Percentiles rank a stretch among this genome's conserved stretches.
These are phyloP conservation scores for Paguma larvata DNA, from an alignment of 2,797 vertebrate genomes.

Conservation along the genomic window DNA sequence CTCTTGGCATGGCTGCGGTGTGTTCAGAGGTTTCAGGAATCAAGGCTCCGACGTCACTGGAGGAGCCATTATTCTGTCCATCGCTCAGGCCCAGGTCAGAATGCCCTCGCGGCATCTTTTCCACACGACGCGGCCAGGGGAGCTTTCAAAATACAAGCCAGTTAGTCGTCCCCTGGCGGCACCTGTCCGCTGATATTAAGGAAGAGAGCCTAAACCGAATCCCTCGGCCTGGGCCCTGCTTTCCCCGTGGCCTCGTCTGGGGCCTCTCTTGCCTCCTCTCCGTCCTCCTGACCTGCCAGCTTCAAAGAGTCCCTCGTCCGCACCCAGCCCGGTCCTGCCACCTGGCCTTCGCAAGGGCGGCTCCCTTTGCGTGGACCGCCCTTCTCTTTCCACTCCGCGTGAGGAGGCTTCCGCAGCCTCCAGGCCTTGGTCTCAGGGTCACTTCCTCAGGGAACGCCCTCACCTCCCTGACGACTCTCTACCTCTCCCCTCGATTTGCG, in stretches of 20 bases:
- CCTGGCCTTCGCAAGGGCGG: not conserved
- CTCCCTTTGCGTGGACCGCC: not conserved
- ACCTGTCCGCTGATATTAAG: not conserved
- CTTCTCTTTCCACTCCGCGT: not conserved
- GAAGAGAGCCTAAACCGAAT: not conserved
- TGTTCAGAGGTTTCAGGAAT: not conserved
- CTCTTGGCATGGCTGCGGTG: too few species aligned
- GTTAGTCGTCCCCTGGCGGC: too few species aligned
- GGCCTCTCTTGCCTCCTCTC: not conserved
- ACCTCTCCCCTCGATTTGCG: not conserved
- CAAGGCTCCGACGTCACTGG: too few species aligned
- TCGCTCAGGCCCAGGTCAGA: not conserved
- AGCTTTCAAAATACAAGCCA: not conserved
- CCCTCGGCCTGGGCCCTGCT: not conserved
- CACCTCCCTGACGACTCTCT: not conserved
- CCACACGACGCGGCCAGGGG: not conserved
- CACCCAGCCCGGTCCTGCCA: not conserved
- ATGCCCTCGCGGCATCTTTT: not conserved
- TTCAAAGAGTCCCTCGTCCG: too few species aligned
- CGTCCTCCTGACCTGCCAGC: not conserved
- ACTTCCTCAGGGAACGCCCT: not conserved
- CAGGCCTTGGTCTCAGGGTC: not conserved
- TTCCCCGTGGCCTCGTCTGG: not conserved
- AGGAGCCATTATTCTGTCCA: not conserved
- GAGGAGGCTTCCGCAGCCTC: not conserved